Conservation (phyloP, 2,797 vertebrate genomes). For the Hozukius guyotensis region DNA sequence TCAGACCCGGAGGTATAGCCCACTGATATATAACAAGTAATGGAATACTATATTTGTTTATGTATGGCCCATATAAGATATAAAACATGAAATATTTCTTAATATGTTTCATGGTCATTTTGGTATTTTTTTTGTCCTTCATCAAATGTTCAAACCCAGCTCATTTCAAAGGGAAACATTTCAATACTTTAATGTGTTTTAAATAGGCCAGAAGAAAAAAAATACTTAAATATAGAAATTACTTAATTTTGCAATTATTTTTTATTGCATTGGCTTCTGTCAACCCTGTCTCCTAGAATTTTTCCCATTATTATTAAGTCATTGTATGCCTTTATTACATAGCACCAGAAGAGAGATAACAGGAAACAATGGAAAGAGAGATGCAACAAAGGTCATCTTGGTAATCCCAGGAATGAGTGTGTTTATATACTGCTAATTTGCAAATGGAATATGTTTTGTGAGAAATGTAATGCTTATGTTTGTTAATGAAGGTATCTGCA, state of each 20-base stretch:
- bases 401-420: background rate
- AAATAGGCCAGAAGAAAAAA: background rate
- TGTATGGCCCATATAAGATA: no score
- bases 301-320: background rate
- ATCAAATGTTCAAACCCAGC: background rate
- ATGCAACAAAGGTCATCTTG: background rate
- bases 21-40: no score
- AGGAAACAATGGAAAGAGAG: background rate
- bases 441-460: background rate
- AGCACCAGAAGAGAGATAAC: background rate
- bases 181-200: background rate
- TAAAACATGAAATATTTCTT: no score
- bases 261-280: background rate
- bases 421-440: background rate
- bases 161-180: no score
- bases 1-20: no score
- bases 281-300: background rate
- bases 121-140: background rate
- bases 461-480: background rate
- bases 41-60: no score
- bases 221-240: background rate
- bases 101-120: no score
- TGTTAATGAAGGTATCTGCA: background rate
- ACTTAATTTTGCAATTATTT: background rate
- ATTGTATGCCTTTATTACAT: background rate